Percentiles rank a stretch among this genome's conserved stretches.
Evolutionary conservation across 2,113 vertebrate species (phyloP).

Genomic region (Campylomormyrus numenius): DNA sequence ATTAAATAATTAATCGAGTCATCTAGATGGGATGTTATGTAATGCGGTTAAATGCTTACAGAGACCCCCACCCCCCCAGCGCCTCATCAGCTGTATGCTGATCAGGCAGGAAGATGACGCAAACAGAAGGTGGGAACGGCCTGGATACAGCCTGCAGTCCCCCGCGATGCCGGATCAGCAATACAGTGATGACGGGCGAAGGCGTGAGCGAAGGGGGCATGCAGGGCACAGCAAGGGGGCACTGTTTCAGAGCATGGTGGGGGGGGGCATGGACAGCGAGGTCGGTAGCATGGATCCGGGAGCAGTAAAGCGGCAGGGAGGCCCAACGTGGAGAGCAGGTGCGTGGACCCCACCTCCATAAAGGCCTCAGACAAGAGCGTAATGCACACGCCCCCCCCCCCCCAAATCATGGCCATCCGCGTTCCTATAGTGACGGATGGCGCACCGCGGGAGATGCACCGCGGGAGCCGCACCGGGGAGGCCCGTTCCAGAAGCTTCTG

Average conservation of each 20-base stretch:
- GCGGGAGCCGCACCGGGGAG: neutral
- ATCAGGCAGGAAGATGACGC: neutral
- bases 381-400: neutral
- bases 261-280: neutral
- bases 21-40: neutral
- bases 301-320: neutral
- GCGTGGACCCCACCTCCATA: neutral
- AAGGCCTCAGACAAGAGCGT: neutral
- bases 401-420: neutral
- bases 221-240: neutral
- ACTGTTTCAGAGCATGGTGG: neutral
- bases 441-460: neutral
- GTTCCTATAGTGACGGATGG: neutral
- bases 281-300: neutral
- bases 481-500: neutral
- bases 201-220: neutral
- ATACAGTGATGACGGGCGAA: neutral
- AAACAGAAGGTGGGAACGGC: neutral
- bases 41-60: neutral
- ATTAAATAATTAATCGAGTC: neutral
- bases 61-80: neutral
- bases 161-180: neutral
- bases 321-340: neutral
- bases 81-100: neutral
- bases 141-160: neutral